Percentiles rank a stretch among this genome's conserved stretches.
Evolutionary conservation across 2,797 vertebrate genomes (phyloP).

Genomic region (Molossus molossus): DNA sequence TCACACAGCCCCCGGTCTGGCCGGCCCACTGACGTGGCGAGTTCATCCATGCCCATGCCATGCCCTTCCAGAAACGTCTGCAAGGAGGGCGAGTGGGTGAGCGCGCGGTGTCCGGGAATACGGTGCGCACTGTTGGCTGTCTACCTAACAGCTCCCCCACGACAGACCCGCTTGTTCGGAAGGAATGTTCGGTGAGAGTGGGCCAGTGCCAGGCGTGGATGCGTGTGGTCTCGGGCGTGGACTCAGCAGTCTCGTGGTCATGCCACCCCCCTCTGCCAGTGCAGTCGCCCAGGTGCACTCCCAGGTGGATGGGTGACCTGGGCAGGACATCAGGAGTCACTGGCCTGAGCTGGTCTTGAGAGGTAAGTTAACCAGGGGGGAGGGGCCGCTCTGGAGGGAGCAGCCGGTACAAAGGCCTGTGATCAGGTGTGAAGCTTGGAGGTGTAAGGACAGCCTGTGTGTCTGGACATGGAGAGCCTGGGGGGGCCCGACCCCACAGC

Average conservation of each 20-base stretch:
- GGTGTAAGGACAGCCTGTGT: not conserved
- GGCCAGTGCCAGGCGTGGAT: not conserved
- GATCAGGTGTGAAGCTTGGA: not conserved
- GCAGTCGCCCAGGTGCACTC: not conserved
- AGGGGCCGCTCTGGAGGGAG: not conserved
- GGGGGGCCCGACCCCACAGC: not conserved
- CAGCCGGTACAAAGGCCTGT: not conserved
- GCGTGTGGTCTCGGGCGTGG: not conserved
- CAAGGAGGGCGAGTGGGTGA: not conserved
- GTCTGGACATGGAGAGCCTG: not conserved
- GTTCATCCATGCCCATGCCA: not conserved
- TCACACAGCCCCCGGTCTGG: not conserved
- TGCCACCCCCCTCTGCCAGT: not conserved
- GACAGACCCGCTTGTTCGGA: not conserved
- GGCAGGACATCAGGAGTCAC: not conserved
- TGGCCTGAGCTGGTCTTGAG: not conserved
- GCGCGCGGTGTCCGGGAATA: accelerated
- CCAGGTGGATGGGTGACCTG: not conserved
- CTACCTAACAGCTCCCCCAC: not conserved
- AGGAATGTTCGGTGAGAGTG: not conserved
- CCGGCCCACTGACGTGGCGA: not conserved
- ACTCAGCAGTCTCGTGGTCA: not conserved
- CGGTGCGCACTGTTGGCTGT: accelerated
- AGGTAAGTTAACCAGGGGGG: not conserved
- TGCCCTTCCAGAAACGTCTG: not conserved